phyloP scores from a whole-genome alignment of 2,113 vertebrate species.

The Malurus melanocephalus region DNA sequence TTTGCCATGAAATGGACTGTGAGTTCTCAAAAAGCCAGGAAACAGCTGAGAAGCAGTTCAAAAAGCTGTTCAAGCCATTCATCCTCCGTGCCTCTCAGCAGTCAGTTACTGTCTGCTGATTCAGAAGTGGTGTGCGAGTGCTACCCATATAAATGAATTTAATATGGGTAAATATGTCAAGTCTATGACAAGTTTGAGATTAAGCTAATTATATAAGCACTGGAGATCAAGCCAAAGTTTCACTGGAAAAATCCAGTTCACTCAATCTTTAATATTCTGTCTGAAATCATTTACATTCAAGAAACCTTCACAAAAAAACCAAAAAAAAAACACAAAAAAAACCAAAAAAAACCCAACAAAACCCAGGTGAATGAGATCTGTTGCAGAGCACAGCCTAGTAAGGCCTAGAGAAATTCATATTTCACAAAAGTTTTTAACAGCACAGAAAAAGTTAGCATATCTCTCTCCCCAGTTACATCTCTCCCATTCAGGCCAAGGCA shows the following conservation, averaged over 20 bases:
- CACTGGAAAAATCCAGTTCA: background rate
- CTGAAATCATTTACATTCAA: background rate
- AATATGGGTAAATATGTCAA: constrained; percentile 15
- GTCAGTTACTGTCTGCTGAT: background rate
- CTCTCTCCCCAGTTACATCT: background rate
- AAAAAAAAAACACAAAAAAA: background rate
- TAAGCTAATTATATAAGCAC: background rate
- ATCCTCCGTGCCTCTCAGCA: background rate
- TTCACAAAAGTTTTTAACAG: background rate
- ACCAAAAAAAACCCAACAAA: no score
- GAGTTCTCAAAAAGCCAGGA: background rate
- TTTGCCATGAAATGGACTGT: constrained; percentile 5
- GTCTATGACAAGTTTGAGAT: background rate
- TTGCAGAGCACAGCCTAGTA: background rate
- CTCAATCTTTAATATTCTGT: background rate
- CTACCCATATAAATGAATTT: background rate
- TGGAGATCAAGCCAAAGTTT: background rate
- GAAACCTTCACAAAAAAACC: background rate
- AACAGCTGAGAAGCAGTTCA: background rate
- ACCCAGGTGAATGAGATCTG: background rate
- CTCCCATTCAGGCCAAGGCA: background rate
- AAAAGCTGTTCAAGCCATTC: background rate
- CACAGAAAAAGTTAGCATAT: background rate
- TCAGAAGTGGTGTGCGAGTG: background rate
- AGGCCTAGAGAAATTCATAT: background rate